These are phyloP conservation scores for Dasyprocta punctata DNA, from an alignment of 2,113 vertebrate genomes.

Conservation along the genomic window DNA sequence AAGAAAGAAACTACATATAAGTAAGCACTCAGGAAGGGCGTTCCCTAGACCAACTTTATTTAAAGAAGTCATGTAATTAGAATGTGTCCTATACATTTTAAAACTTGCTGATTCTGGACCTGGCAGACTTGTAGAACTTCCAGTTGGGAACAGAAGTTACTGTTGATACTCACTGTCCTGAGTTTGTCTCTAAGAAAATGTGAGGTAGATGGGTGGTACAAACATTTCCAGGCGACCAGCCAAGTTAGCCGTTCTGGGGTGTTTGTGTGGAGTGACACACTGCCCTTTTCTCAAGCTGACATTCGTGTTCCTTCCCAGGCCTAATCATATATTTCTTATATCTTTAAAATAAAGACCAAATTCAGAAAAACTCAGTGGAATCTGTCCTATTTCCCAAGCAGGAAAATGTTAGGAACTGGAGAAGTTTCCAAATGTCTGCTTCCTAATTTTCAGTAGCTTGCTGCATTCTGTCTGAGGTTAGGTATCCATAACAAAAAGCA, in stretches of 20 bases:
- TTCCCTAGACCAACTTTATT: background rate
- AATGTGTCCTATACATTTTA: background rate
- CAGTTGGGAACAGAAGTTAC: background rate
- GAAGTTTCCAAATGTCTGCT: conserved; percentile 23
- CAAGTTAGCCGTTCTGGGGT: conserved; percentile 23
- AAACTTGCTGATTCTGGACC: conserved; percentile 12
- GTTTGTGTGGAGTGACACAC: background rate
- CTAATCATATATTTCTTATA: background rate
- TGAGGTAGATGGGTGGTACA: background rate
- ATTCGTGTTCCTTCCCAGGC: conserved; percentile 29
- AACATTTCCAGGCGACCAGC: conserved; percentile 63
- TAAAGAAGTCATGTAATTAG: background rate
- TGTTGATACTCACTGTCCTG: background rate
- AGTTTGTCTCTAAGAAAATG: conserved; percentile 48
- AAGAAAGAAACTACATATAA: background rate
- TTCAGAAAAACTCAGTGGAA: background rate
- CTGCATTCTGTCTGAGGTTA: conserved; percentile 50
- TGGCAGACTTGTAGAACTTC: background rate
- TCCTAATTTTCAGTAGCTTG: conserved; percentile 13
- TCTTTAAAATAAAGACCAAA: conserved; percentile 52
- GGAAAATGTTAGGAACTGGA: background rate
- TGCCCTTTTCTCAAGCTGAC: conserved; percentile 48
- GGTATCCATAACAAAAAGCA: conserved; percentile 60
- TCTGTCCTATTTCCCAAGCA: conserved; percentile 40
- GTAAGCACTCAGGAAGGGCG: background rate